Percentiles rank a stretch among this genome's conserved stretches.
Evolutionary conservation across 2,888 invertebrate genomes (phyloP).

Genomic region (Pseudanteris insignis): DNA sequence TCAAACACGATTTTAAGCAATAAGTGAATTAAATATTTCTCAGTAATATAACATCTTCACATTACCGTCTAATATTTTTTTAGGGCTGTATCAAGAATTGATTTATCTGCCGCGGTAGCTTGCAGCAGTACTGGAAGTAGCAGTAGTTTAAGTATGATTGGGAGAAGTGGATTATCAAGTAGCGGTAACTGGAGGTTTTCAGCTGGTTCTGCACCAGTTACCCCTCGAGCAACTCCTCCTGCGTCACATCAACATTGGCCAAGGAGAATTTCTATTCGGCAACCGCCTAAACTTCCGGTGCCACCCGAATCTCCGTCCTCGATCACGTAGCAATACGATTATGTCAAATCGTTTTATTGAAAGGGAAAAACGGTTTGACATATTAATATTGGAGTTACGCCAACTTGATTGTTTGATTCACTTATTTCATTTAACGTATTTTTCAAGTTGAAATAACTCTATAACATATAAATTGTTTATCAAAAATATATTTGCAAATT

Average conservation of each 20-base stretch:
- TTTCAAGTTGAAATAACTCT: too few species aligned
- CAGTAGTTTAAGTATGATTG: slow-evolving; percentile 66
- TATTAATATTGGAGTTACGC: too few species aligned
- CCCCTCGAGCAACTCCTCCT: slow-evolving; percentile 80
- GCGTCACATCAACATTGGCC: slow-evolving; percentile 77
- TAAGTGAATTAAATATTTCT: not conserved
- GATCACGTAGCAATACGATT: slow-evolving; percentile 53
- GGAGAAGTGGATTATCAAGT: slow-evolving; percentile 52
- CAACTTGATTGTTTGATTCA: slow-evolving; percentile 4
- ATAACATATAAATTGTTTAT: too few species aligned
- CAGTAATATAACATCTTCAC: too few species aligned
- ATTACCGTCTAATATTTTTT: too few species aligned
- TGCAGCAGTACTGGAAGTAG: slow-evolving; percentile 70
- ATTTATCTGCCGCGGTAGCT: slow-evolving; percentile 72
- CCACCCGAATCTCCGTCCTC: slow-evolving; percentile 55
- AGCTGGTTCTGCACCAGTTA: slow-evolving; percentile 78
- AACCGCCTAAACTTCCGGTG: slow-evolving; percentile 53
- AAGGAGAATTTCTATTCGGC: slow-evolving; percentile 53
- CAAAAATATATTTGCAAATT: too few species aligned
- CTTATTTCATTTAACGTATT: too few species aligned
- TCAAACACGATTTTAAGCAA: too few species aligned
- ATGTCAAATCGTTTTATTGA: slow-evolving; percentile 38
- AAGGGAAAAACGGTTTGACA: slow-evolving; percentile 21
- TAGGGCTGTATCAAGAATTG: slow-evolving; percentile 74
- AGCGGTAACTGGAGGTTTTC: slow-evolving; percentile 70